A percentile compares a stretch with the other conserved stretches of the same genome.
Evolutionary conservation across 2,888 invertebrate genomes (phyloP).

Genomic region (Altica lythri): DNA sequence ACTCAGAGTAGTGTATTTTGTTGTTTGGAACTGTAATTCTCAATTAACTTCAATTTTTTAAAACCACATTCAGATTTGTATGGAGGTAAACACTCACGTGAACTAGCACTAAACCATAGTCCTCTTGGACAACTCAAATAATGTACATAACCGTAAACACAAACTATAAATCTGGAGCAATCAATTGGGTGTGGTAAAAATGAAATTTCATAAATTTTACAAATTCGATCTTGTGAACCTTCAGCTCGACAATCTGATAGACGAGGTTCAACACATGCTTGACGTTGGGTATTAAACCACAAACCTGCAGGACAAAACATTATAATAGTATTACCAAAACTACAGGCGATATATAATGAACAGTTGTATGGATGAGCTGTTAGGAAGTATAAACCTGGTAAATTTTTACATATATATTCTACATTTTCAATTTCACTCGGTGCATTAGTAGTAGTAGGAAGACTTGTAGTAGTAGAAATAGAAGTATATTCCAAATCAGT

Average conservation of each 20-base stretch:
- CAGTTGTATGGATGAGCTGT: slow-evolving; percentile 7
- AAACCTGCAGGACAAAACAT: background rate
- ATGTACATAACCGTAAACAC: background rate
- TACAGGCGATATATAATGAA: slow-evolving; percentile 8
- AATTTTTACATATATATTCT: slow-evolving; percentile 11
- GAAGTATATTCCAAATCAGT: no score
- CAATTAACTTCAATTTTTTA: no score
- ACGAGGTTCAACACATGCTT: slow-evolving; percentile 2
- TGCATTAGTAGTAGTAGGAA: background rate
- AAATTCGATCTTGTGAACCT: background rate
- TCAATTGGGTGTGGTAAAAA: slow-evolving; percentile 2
- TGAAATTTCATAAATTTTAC: slow-evolving; percentile 2
- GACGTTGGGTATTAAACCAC: slow-evolving; percentile 9
- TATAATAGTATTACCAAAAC: background rate
- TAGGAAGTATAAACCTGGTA: slow-evolving; percentile 1
- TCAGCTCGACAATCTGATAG: slow-evolving; percentile 6
- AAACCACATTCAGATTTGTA: background rate
- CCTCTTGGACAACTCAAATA: background rate
- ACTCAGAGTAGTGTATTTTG: no score
- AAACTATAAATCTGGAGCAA: slow-evolving; percentile 6
- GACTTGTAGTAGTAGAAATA: background rate
- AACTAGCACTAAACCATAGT: background rate
- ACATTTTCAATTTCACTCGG: background rate
- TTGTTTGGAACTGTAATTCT: no score
- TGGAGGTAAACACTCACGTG: background rate